Conservation (phyloP, 1,140 invertebrate species). For the Amphibalanus amphitrite region DNA sequence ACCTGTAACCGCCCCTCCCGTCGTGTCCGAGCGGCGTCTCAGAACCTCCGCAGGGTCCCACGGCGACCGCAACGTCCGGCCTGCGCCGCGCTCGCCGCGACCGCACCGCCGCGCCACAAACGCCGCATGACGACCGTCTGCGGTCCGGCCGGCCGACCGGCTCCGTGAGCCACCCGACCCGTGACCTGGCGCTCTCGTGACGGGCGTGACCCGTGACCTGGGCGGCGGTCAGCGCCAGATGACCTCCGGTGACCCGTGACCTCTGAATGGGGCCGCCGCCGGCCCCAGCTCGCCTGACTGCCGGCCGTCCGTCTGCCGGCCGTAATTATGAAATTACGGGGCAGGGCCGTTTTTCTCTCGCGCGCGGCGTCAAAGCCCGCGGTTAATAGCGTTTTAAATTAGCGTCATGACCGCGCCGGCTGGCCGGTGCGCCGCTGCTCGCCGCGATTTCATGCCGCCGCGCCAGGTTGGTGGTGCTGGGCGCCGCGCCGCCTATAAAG, state of each 20-base stretch:
- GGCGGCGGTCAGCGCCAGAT: neutral
- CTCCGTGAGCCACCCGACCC: neutral
- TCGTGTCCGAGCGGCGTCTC: too few relatives aligned
- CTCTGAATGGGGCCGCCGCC: neutral
- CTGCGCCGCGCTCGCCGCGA: too few relatives aligned
- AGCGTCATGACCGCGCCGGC: neutral
- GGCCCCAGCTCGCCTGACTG: neutral
- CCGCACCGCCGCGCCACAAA: too few relatives aligned
- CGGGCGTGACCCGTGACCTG: neutral
- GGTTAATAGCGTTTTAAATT: constrained; percentile 1
- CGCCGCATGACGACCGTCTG: too few relatives aligned
- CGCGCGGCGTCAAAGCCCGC: neutral
- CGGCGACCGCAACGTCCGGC: too few relatives aligned
- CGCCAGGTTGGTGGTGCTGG: neutral
- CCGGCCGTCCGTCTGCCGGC: neutral
- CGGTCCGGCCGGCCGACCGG: too few relatives aligned
- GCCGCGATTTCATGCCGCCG: neutral
- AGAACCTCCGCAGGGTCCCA: too few relatives aligned
- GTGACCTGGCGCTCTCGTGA: neutral
- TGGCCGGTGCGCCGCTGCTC: neutral
- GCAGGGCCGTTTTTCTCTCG: neutral
- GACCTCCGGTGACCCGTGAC: neutral
- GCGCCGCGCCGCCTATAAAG: too few relatives aligned
- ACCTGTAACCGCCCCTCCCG: too few relatives aligned
- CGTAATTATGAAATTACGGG: neutral